phyloP scores from a whole-genome alignment of 2,797 vertebrate species.

The Myripristis jacobus region DNA sequence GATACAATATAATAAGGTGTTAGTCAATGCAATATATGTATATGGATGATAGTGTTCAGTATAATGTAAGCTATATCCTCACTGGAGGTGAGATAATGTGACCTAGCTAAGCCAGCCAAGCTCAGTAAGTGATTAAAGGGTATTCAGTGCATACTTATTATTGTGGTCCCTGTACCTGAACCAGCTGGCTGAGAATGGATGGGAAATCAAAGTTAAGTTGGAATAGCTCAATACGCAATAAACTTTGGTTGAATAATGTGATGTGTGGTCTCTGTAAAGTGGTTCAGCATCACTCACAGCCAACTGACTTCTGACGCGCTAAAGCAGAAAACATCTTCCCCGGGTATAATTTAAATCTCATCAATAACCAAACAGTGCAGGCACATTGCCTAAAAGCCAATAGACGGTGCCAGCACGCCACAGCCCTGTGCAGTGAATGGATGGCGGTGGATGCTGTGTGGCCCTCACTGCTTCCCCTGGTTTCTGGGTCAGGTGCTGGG shows the following conservation, averaged over 20 bases:
- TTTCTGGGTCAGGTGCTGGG: conserved; percentile 78
- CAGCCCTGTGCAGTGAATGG: conserved; percentile 48
- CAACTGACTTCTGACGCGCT: conserved; percentile 67
- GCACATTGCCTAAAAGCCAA: conserved; percentile 72
- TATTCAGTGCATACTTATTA: conserved; percentile 38
- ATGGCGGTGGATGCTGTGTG: conserved; percentile 25
- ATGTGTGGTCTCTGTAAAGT: conserved; percentile 56
- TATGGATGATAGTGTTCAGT: conserved; percentile 3
- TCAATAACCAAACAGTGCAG: conserved; percentile 76
- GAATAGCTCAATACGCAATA: conserved; percentile 46
- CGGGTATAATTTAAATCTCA: conserved; percentile 76
- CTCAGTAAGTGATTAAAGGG: conserved; percentile 4
- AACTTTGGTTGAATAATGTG: conserved; percentile 66
- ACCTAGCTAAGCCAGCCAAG: conserved; percentile 37
- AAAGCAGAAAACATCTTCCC: conserved; percentile 72
- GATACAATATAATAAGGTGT: neutral
- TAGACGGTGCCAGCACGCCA: conserved; percentile 55
- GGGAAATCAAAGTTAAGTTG: conserved; percentile 64
- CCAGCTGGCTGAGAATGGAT: conserved; percentile 46
- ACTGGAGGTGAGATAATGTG: conserved; percentile 19
- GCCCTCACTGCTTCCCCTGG: conserved; percentile 40
- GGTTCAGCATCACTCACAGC: conserved; percentile 57
- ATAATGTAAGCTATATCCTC: conserved; percentile 1
- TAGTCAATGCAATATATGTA: neutral
- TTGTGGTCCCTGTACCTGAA: conserved; percentile 36